Conservation (phyloP, 2,113 vertebrate genomes). For the Carlito syrichta region DNA sequence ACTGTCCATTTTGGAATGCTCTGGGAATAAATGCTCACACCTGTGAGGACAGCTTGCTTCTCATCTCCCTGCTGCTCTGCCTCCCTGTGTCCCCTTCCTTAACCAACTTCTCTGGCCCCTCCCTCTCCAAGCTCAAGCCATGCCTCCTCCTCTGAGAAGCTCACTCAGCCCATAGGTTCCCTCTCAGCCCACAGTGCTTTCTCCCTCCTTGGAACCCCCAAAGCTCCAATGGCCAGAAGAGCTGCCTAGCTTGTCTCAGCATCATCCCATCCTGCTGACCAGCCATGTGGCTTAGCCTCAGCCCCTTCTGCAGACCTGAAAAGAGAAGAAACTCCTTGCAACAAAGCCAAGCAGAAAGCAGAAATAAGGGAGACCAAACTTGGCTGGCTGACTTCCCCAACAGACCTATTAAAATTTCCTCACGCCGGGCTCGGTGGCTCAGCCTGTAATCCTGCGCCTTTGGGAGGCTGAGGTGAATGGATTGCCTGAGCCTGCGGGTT, state of each 20-base stretch:
- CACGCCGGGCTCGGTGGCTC: too few relatives aligned
- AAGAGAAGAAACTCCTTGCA: neutral
- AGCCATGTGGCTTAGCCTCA: neutral
- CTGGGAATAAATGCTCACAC: neutral
- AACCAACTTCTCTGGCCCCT: too few relatives aligned
- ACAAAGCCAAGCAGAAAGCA: neutral
- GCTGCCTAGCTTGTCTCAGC: neutral
- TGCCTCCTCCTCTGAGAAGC: neutral
- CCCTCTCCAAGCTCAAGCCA: neutral
- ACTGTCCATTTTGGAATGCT: neutral
- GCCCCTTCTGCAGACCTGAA: too few relatives aligned
- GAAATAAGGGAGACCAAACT: neutral
- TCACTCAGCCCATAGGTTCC: neutral
- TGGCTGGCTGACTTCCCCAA: neutral
- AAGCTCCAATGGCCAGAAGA: neutral
- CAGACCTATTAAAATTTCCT: neutral
- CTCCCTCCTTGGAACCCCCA: neutral
- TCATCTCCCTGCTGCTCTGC: neutral
- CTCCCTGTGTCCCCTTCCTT: neutral
- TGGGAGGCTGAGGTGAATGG: too few relatives aligned
- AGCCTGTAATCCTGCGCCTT: too few relatives aligned
- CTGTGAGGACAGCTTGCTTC: neutral
- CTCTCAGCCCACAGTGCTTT: neutral
- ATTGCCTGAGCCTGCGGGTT: too few relatives aligned
- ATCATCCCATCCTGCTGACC: neutral